Base-by-base conservation (phyloP, 2,888 invertebrate genomes). In the Thymelicus lineola region DNA sequence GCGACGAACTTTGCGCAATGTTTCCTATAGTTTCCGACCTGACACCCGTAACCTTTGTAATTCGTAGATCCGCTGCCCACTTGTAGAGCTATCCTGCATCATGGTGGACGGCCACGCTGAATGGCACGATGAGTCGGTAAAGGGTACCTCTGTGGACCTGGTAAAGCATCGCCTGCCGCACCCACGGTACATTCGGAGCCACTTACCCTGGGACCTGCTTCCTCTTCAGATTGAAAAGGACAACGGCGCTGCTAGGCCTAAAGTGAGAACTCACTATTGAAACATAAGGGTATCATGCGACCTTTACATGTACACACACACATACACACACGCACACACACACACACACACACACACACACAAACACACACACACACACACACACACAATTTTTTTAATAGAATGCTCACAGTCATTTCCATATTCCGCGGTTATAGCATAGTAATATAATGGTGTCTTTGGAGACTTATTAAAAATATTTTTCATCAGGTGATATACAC, bases 401-500 rank as follows among this genome's bases (percentile, higher is more conserved):
- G n/a, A n/a, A n/a, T n/a, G n/a, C n/a, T n/a, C n/a, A n/a, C n/a
- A n/a, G n/a, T n/a, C n/a, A n/a, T n/a, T n/a, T n/a, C n/a, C n/a
- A n/a, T n/a, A n/a, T n/a, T n/a, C n/a, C n/a, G n/a, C n/a, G n/a
- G 28, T 28, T 3, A 28, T 28, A 28, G 28, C 4, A 2, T 28
- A 28, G 3, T 20, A 3, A 2, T 2, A 20, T 20, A 20, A 20
- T 20, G 20, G 20, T 20, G 20, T 20, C 28, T 28, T 28, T 3
- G 28, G 28, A 28, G 28, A 5, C 5, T 28, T 28, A 28, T 28
- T 28, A 28, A 5, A 2, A 28, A 28, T 28, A 28, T 28, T 28
- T 28, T 48, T 46, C 38, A 7, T 17, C 82, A 98, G 97, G 96
- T 98, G 20, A 96, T 98, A 73, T 98, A 98, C 86, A 96, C 97